phyloP scores from a whole-genome alignment of 2,888 invertebrate genomes.

The Spodoptera picta region DNA sequence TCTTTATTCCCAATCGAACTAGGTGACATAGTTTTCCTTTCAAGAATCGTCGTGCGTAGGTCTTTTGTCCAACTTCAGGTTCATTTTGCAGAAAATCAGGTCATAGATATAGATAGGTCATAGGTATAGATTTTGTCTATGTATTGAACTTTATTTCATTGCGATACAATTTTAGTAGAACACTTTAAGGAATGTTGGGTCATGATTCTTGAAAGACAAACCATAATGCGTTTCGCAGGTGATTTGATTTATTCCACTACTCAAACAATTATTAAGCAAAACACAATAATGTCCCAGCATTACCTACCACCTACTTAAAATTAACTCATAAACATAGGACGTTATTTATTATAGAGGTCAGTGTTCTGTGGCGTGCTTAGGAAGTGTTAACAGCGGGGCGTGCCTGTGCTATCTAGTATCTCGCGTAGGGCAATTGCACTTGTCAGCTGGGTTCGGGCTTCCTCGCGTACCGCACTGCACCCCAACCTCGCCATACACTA shows the following conservation, averaged over 20 bases:
- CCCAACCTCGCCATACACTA: constrained; percentile 38
- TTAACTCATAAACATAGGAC: constrained; percentile 56
- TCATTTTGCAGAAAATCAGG: neutral
- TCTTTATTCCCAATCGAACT: constrained; percentile 18
- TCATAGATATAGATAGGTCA: too few relatives aligned
- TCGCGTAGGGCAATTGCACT: constrained; percentile 77
- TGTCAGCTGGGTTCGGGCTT: constrained; percentile 72
- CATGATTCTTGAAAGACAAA: too few relatives aligned
- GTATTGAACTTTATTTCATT: too few relatives aligned
- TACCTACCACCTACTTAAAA: constrained; percentile 29
- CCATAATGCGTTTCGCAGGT: too few relatives aligned
- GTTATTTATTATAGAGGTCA: constrained; percentile 64
- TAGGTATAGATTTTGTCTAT: too few relatives aligned
- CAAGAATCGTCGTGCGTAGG: neutral
- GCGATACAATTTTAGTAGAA: too few relatives aligned
- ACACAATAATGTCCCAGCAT: neutral
- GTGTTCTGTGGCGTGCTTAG: constrained; percentile 74
- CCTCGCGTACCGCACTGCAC: constrained; percentile 50
- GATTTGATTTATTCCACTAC: too few relatives aligned
- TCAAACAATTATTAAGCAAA: neutral
- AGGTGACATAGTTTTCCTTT: constrained; percentile 12
- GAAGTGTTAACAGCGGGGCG: constrained; percentile 81
- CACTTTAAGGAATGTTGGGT: too few relatives aligned
- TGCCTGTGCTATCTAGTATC: constrained; percentile 82
- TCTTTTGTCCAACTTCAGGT: neutral